Conservation (phyloP, 1,140 invertebrate genomes). For the Formica exsecta region DNA sequence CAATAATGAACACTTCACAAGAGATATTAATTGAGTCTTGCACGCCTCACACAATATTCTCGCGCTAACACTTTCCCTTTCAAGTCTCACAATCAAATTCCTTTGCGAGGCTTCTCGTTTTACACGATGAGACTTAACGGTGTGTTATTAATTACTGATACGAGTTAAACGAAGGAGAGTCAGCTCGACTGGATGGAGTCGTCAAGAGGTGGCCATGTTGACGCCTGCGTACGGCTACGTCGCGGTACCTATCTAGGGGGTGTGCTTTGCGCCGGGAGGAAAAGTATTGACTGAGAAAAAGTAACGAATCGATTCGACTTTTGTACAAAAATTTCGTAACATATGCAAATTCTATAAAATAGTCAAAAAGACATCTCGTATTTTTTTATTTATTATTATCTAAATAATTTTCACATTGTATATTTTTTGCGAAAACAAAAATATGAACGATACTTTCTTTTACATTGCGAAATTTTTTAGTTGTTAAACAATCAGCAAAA, state of each 20-base stretch:
- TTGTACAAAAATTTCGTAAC: neutral
- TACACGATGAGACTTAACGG: slow-evolving; percentile 72
- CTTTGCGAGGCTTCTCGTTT: slow-evolving; percentile 46
- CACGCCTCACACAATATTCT: neutral
- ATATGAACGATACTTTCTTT: neutral
- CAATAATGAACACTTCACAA: slow-evolving; percentile 59
- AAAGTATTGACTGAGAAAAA: slow-evolving; percentile 69
- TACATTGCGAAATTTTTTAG: neutral
- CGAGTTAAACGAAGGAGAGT: slow-evolving; percentile 77
- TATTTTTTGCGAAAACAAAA: neutral
- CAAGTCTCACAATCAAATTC: slow-evolving; percentile 63
- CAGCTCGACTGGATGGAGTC: slow-evolving; percentile 74
- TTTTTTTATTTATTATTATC: neutral
- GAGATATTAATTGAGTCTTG: slow-evolving; percentile 58
- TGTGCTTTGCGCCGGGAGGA: slow-evolving; percentile 75
- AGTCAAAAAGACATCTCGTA: neutral
- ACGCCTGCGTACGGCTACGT: slow-evolving; percentile 81
- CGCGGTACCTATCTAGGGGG: slow-evolving; percentile 74
- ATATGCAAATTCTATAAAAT: neutral
- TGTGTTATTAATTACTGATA: slow-evolving; percentile 82
- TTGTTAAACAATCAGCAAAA: slow-evolving; percentile 3
- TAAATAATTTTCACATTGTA: neutral
- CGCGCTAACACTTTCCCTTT: slow-evolving; percentile 34
- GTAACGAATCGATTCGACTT: slow-evolving; percentile 44
- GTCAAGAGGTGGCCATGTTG: slow-evolving; percentile 83